phyloP scores from a whole-genome alignment of 2,888 invertebrate genomes.

The Melanophora roralis region DNA sequence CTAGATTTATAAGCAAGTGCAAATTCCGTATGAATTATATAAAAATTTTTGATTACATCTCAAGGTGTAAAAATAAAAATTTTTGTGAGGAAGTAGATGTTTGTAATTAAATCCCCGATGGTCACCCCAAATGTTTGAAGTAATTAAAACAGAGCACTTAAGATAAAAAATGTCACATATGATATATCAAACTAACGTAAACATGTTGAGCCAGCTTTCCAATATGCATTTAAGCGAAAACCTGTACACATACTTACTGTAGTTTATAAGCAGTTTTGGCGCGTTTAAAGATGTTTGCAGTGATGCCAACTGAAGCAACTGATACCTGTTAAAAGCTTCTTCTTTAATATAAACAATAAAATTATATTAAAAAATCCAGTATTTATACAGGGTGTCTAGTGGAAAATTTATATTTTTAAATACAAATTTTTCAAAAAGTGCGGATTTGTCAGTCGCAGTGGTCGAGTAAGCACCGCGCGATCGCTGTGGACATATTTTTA shows the following conservation, averaged over 20 bases:
- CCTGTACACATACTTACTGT: not conserved
- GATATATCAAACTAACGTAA: not conserved
- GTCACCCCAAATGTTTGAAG: not conserved
- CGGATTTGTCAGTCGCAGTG: too few species aligned
- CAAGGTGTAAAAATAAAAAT: too few species aligned
- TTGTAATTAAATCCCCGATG: not conserved
- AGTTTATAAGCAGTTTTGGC: not conserved
- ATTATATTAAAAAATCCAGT: too few species aligned
- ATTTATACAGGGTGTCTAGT: too few species aligned
- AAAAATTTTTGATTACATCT: too few species aligned
- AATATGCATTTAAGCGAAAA: not conserved
- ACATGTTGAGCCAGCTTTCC: not conserved
- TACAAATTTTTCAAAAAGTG: too few species aligned
- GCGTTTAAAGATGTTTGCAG: not conserved
- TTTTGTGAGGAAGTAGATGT: too few species aligned
- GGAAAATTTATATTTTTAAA: too few species aligned
- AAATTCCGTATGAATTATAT: too few species aligned
- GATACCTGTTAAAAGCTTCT: not conserved
- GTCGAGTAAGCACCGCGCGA: too few species aligned
- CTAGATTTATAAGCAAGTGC: too few species aligned
- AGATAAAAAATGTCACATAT: not conserved
- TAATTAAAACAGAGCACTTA: not conserved
- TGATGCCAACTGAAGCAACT: not conserved
- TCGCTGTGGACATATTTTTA: too few species aligned
- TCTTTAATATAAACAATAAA: not conserved